Percentiles rank a stretch among this genome's conserved stretches.
Conservation (phyloP, 2,113 vertebrate genomes). For the Sinocyclocheilus anophthalmus region DNA sequence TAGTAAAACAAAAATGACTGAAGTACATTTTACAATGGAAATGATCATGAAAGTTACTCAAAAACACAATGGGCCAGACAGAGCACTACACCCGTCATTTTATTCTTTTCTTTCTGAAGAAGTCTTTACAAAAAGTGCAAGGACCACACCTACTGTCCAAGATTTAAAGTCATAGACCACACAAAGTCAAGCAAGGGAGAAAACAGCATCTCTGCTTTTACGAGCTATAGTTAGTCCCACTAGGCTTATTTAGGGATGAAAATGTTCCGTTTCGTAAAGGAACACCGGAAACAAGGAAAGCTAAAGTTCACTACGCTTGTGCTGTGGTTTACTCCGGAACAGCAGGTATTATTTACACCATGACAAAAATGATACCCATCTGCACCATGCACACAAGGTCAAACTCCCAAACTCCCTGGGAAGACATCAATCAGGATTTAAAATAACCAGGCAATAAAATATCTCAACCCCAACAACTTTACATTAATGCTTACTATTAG, state of each 20-base stretch:
- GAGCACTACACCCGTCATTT: not conserved
- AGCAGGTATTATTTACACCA: conserved; percentile 21
- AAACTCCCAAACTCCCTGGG: conserved; percentile 13
- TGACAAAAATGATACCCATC: conserved; percentile 39
- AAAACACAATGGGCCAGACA: not conserved
- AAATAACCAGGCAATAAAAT: conserved; percentile 1
- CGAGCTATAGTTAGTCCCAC: conserved; percentile 61
- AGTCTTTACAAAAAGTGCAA: not conserved
- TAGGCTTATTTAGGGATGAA: conserved; percentile 66
- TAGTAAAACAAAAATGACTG: too few relatives aligned
- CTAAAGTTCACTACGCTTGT: conserved; percentile 45
- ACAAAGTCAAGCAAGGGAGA: conserved; percentile 22
- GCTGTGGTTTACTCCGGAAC: conserved; percentile 44
- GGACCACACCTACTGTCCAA: not conserved
- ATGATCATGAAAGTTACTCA: not conserved
- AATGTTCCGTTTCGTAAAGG: conserved; percentile 55
- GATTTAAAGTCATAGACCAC: conserved; percentile 10
- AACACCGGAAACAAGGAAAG: conserved; percentile 56
- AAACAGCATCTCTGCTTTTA: conserved; percentile 50
- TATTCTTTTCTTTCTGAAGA: not conserved
- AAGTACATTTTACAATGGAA: too few relatives aligned
- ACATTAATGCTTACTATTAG: not conserved
- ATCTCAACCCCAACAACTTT: not conserved
- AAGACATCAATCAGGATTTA: conserved; percentile 34
- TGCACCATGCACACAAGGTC: conserved; percentile 1